phyloP scores from a whole-genome alignment of 2,888 invertebrate species.

The Pomacea canaliculata region DNA sequence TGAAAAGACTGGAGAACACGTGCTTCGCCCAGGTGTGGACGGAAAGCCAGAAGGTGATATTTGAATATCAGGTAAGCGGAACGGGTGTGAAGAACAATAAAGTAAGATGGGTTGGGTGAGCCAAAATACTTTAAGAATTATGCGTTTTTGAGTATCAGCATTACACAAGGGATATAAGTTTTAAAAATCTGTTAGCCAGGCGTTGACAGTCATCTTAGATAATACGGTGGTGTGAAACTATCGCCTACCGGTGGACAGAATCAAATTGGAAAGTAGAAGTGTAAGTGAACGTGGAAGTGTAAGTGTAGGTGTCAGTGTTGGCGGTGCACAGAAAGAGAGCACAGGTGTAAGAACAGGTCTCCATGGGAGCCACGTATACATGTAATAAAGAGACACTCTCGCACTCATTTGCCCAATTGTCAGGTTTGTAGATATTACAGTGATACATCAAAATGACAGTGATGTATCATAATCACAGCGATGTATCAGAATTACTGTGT shows the following conservation, averaged over 20 bases:
- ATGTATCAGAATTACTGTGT: too few species aligned
- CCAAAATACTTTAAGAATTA: background rate
- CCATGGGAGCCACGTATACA: background rate
- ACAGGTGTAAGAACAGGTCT: background rate
- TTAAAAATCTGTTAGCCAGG: background rate
- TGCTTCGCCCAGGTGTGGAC: conserved; percentile 62
- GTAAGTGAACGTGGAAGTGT: conserved; percentile 13
- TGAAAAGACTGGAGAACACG: conserved; percentile 55
- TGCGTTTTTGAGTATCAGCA: background rate
- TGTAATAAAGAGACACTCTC: too few species aligned
- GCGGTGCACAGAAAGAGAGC: background rate
- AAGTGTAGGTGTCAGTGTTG: conserved; percentile 9
- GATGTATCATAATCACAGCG: too few species aligned
- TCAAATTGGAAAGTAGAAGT: background rate
- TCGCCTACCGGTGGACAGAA: too few species aligned
- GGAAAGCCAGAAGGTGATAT: conserved; percentile 45
- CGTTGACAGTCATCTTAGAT: too few species aligned
- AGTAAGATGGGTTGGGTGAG: background rate
- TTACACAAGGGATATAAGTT: background rate
- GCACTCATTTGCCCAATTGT: too few species aligned
- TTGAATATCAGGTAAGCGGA: conserved; percentile 56
- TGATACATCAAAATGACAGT: too few species aligned
- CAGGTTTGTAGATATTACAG: too few species aligned
- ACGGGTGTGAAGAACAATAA: background rate
- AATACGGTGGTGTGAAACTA: too few species aligned